Evolutionary conservation across 2,888 invertebrate genomes (phyloP).

Genomic region (Drosophila affinis): DNA sequence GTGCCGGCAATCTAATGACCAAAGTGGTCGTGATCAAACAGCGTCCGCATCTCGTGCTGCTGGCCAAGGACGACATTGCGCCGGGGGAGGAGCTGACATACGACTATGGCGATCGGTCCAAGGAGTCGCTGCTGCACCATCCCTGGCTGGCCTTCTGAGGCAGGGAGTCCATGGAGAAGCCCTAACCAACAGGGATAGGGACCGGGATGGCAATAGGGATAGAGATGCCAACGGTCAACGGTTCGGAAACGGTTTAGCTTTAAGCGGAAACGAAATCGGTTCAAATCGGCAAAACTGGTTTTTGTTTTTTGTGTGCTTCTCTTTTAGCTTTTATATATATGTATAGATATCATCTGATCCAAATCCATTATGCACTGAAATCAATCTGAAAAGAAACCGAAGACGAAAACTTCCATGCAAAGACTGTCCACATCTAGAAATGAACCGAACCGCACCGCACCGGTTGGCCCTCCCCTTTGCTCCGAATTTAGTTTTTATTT

Average conservation of each 20-base stretch:
- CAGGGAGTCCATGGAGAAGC: conserved; percentile 9
- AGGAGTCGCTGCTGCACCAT: conserved; percentile 94
- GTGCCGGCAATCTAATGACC: conserved; percentile 95
- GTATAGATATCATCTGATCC: conserved; percentile 15
- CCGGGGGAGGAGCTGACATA: conserved; percentile 96
- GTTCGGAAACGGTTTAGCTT: not conserved
- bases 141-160: conserved; percentile 95
- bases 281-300: not conserved
- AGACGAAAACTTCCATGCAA: conserved; percentile 1
- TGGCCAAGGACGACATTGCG: conserved; percentile 94
- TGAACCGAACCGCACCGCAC: not conserved
- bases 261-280: too few relatives aligned
- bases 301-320: conserved; percentile 7
- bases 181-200: not conserved
- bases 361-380: conserved; percentile 19
- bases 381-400: too few relatives aligned
- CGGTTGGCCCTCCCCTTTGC: conserved; percentile 4
- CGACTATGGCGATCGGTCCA: conserved; percentile 98
- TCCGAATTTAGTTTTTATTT: conserved; percentile 34
- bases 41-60: conserved; percentile 92
- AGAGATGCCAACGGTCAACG: not conserved
- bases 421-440: conserved; percentile 5
- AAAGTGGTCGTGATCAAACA: conserved; percentile 91
- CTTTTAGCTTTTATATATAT: conserved; percentile 26
- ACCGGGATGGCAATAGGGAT: not conserved